phyloP scores from a whole-genome alignment of 1,140 invertebrate genomes.

The Macrocentrus cingulum region DNA sequence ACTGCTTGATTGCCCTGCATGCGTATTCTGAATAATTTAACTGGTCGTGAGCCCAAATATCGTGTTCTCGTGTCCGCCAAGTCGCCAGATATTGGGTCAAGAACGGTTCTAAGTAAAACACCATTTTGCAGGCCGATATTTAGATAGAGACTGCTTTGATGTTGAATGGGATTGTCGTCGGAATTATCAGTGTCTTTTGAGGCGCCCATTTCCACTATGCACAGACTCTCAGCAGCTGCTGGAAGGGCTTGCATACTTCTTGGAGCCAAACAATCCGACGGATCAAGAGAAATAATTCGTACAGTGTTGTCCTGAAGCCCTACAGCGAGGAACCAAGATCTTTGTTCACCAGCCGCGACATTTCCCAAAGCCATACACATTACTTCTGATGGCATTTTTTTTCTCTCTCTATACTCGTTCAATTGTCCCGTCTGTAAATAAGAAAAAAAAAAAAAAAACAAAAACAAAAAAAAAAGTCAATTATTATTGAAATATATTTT shows the following conservation, averaged over 20 bases:
- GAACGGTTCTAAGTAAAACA: slow-evolving; percentile 88
- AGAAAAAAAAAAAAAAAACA: no score
- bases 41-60: slow-evolving; percentile 91
- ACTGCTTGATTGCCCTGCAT: slow-evolving; percentile 97
- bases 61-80: slow-evolving; percentile 95
- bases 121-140: slow-evolving; percentile 98
- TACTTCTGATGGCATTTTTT: slow-evolving; percentile 95
- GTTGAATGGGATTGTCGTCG: slow-evolving; percentile 60
- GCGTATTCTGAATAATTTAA: slow-evolving; percentile 92
- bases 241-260: slow-evolving; percentile 97
- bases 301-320: slow-evolving; percentile 97
- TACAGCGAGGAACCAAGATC: slow-evolving; percentile 95
- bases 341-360: slow-evolving; percentile 91
- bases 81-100: slow-evolving; percentile 96
- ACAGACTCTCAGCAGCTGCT: slow-evolving; percentile 92
- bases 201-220: slow-evolving; percentile 86
- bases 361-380: slow-evolving; percentile 98
- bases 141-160: slow-evolving; percentile 81
- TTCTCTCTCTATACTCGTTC: slow-evolving; percentile 96
- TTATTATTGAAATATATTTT: no score
- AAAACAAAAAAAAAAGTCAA: no score
- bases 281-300: slow-evolving; percentile 95
- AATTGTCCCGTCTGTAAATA: slow-evolving; percentile 84
- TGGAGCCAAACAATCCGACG: slow-evolving; percentile 87
- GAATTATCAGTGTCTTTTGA: slow-evolving; percentile 62